Percentiles rank a stretch among this genome's conserved stretches.
Conservation (phyloP, 2,113 vertebrate genomes). For the Nettapus auritus region DNA sequence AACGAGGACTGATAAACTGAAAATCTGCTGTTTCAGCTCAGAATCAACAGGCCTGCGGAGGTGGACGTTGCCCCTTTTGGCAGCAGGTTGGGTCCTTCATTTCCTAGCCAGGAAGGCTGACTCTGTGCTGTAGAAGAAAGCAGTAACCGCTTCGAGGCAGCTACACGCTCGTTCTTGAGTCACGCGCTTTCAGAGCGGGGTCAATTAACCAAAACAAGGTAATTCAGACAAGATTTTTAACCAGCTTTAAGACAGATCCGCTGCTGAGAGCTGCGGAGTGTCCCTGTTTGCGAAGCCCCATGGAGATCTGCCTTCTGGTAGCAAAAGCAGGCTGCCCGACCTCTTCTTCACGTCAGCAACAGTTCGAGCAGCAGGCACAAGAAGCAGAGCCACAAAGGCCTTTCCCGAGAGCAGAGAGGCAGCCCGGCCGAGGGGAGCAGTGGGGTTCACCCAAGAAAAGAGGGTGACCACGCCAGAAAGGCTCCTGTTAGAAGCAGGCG, state of each 20-base stretch:
- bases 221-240: neutral
- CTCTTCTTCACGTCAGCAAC: neutral
- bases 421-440: neutral
- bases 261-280: neutral
- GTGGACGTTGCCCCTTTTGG: neutral
- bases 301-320: conserved; percentile 4
- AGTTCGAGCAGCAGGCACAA: neutral
- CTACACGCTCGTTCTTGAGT: neutral
- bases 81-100: neutral
- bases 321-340: neutral
- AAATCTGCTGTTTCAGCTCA: neutral
- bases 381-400: neutral
- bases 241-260: neutral
- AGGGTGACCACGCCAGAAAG: neutral
- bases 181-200: fast-evolving
- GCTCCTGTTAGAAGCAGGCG: neutral
- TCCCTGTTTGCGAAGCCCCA: neutral
- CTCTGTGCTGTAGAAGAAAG: neutral
- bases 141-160: neutral
- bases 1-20: neutral
- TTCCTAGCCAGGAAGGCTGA: neutral
- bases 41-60: neutral
- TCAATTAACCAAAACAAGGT: neutral
- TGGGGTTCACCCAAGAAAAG: neutral
- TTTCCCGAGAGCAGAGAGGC: neutral